Evolutionary conservation across 2,113 vertebrate genomes (phyloP).

Genomic region (Atrichornis clamosus): DNA sequence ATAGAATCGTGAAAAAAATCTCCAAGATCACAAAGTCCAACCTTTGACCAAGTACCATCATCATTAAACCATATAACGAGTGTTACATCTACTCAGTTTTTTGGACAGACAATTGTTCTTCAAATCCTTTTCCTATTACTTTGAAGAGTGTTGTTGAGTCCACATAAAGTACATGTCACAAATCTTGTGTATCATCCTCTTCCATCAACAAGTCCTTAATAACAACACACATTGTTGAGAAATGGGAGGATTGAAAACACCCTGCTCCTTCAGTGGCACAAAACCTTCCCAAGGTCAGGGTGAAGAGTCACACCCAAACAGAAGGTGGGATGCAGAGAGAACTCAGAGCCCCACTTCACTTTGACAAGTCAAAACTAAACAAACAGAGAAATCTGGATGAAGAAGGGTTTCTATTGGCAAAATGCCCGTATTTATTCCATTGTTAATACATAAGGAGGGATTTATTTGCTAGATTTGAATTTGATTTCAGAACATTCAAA

Average conservation of each 20-base stretch:
- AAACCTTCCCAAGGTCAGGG: background rate
- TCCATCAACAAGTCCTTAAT: background rate
- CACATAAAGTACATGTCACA: background rate
- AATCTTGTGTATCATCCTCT: background rate
- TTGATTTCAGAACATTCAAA: slow-evolving; percentile 49
- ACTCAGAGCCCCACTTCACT: background rate
- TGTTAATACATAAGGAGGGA: slow-evolving; percentile 35
- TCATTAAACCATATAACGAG: accelerated
- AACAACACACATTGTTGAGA: background rate
- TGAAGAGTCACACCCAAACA: background rate
- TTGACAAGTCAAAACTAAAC: background rate
- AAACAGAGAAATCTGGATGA: background rate
- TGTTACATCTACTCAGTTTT: background rate
- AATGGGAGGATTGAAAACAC: background rate
- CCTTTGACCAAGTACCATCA: background rate
- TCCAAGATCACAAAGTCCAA: background rate
- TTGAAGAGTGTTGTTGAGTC: background rate
- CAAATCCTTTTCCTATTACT: background rate
- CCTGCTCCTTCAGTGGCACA: background rate
- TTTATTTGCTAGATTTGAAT: slow-evolving; percentile 35
- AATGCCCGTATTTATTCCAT: background rate
- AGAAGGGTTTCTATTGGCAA: background rate
- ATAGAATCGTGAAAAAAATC: background rate
- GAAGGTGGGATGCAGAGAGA: background rate
- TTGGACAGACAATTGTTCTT: too few species aligned